A percentile compares a stretch with the other conserved stretches of the same genome.
These are phyloP conservation scores for Sycophila texana DNA, from an alignment of 2,888 invertebrate species.

Conservation along the genomic window DNA sequence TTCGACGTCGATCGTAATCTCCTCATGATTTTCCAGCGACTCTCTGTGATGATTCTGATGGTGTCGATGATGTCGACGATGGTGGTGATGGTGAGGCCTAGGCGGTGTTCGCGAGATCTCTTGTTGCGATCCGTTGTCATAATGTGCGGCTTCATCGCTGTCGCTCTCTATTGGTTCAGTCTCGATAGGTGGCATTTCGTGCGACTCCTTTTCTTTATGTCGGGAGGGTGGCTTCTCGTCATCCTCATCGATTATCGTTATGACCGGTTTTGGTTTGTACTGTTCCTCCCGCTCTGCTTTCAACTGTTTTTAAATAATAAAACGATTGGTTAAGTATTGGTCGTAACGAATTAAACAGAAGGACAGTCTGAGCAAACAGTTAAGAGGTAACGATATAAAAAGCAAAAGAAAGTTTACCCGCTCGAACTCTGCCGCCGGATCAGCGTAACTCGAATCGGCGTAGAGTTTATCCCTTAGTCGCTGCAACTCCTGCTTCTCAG, in stretches of 20 bases:
- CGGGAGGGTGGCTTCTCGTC: slow-evolving; percentile 73
- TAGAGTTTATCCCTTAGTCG: slow-evolving; percentile 86
- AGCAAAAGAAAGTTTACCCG: slow-evolving; percentile 74
- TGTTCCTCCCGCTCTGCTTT: slow-evolving; percentile 87
- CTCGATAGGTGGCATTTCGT: slow-evolving; percentile 79
- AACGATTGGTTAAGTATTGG: background rate
- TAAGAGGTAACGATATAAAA: background rate
- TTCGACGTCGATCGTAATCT: slow-evolving; percentile 37
- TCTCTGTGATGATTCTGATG: slow-evolving; percentile 68
- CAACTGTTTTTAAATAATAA: slow-evolving; percentile 74
- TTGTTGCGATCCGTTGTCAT: slow-evolving; percentile 68
- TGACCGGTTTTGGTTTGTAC: slow-evolving; percentile 89
- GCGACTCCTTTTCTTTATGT: slow-evolving; percentile 67
- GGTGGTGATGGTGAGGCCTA: slow-evolving; percentile 72
- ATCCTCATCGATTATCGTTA: slow-evolving; percentile 77
- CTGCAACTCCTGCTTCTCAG: slow-evolving; percentile 79
- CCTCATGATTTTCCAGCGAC: slow-evolving; percentile 24
- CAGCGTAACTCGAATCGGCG: slow-evolving; percentile 80
- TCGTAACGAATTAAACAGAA: background rate
- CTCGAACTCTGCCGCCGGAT: slow-evolving; percentile 82
- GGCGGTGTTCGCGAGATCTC: slow-evolving; percentile 72
- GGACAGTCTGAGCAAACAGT: background rate
- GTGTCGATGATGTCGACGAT: slow-evolving; percentile 73
- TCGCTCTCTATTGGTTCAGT: slow-evolving; percentile 87
- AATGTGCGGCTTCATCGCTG: slow-evolving; percentile 73